Base-by-base conservation (phyloP, 2,797 vertebrate genomes). In the Galaxias olidus region DNA sequence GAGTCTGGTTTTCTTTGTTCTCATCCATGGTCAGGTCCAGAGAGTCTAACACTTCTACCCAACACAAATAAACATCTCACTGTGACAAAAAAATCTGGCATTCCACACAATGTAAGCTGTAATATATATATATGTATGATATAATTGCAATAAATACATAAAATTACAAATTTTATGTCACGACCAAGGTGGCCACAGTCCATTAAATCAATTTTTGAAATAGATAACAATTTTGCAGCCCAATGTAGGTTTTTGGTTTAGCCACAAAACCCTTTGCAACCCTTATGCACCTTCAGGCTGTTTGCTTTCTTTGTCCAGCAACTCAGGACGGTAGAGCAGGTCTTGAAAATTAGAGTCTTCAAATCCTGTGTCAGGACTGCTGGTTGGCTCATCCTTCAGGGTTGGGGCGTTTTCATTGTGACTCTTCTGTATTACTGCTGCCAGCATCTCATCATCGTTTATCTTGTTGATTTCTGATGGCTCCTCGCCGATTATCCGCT, bases 1-100 rank as follows among this genome's bases (percentile, higher is more conserved):
- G 98, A 71, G 98, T 99, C 91, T 99, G 97, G 88, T 99, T 99
- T 89, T 99, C 98, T 81, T 99, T 99, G 87, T 99, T 98, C 84
- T 99, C 97, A 84, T 99, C 98, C 93, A 96, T 98, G 58, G 94
- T 92, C 77, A 96, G 84, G 75, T 97, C 91, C 75, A 92, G 72
- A 17, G 91, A 91, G 40, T 90, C 87, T 73, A 91, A 75, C 19
- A 86, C 84, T 61, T 91, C 92, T 93, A 50, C 8, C 73, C 9
- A 30, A 59, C 4, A 73, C 8, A 54, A 11, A 80, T 46, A 71
- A 10, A 59, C 14, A 44, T 1, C 8, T 58, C 42, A 15, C 30
- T 30, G 30, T 6, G 30, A 30, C 30, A 30, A 30, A 30, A 3
- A n/a, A 30, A 3, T 2, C 30, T 3, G 30, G 2, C 30, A 30